Conservation (phyloP, 2,797 vertebrate species). For the Sarcoramphus papa region DNA sequence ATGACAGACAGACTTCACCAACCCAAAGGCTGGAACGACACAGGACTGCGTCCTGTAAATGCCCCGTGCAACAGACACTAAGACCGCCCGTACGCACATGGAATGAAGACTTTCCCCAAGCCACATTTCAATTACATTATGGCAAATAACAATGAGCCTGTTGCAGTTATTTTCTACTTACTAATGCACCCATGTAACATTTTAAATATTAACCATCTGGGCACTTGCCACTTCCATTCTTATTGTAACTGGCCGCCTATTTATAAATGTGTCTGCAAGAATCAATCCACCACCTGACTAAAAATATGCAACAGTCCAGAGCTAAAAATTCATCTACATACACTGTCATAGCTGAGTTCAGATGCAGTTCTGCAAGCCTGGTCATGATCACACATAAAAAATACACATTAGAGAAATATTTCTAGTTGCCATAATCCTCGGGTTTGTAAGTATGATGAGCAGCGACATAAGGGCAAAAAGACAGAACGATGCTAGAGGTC, state of each 20-base stretch:
- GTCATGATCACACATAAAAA: background rate
- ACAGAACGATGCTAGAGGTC: background rate
- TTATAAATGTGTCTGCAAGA: background rate
- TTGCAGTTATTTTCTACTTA: background rate
- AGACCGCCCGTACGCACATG: rapidly evolving
- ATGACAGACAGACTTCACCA: background rate
- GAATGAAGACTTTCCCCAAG: background rate
- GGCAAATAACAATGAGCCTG: background rate
- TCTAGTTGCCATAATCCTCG: background rate
- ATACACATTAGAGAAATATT: rapidly evolving
- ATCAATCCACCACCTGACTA: background rate
- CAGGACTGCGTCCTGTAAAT: background rate
- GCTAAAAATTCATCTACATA: background rate
- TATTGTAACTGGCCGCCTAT: background rate
- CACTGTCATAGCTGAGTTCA: background rate
- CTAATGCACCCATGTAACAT: background rate
- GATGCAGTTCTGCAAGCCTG: background rate
- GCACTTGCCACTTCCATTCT: background rate
- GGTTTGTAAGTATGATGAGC: background rate
- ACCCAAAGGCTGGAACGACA: background rate
- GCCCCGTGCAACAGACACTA: background rate
- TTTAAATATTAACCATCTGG: background rate
- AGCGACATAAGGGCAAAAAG: background rate
- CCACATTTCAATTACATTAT: background rate
- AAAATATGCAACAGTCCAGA: background rate